Percentiles rank a stretch among this genome's conserved stretches.
Conservation (phyloP, 2,797 vertebrate species). For the Synaphobranchus kaupii region DNA sequence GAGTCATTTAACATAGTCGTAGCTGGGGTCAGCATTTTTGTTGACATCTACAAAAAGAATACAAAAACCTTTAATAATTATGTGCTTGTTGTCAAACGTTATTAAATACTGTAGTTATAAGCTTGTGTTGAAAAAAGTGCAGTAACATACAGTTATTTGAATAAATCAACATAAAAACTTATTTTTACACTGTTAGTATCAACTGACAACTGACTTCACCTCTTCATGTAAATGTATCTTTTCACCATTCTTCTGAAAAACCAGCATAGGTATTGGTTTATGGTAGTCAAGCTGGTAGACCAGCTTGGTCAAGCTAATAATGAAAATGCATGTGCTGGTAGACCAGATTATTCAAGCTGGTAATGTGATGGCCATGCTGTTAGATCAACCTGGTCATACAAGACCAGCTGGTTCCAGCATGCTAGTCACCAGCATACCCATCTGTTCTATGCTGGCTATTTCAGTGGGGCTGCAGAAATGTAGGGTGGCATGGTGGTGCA, state of each 20-base stretch:
- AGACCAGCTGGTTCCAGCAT: not conserved
- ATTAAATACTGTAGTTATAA: not conserved
- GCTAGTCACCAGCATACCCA: not conserved
- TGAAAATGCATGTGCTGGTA: too few relatives aligned
- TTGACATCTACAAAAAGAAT: slow-evolving; percentile 40
- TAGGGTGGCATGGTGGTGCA: too few relatives aligned
- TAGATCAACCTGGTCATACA: not conserved
- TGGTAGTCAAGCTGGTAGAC: too few relatives aligned
- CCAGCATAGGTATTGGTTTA: too few relatives aligned
- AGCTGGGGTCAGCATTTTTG: slow-evolving; percentile 32
- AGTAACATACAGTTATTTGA: not conserved
- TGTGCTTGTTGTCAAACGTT: not conserved
- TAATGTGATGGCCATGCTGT: not conserved
- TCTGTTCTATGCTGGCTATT: not conserved
- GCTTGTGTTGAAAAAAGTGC: not conserved
- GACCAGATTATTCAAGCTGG: too few relatives aligned
- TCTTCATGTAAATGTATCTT: not conserved
- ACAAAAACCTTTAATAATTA: not conserved
- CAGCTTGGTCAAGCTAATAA: too few relatives aligned
- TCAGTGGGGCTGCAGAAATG: too few relatives aligned
- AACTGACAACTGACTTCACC: not conserved
- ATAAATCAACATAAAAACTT: not conserved
- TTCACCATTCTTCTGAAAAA: not conserved
- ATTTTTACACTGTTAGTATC: not conserved
- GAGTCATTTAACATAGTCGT: not conserved